Percentiles rank a stretch among this genome's conserved stretches.
phyloP scores from a whole-genome alignment of 2,888 invertebrate genomes.

The Erebia epiphron region DNA sequence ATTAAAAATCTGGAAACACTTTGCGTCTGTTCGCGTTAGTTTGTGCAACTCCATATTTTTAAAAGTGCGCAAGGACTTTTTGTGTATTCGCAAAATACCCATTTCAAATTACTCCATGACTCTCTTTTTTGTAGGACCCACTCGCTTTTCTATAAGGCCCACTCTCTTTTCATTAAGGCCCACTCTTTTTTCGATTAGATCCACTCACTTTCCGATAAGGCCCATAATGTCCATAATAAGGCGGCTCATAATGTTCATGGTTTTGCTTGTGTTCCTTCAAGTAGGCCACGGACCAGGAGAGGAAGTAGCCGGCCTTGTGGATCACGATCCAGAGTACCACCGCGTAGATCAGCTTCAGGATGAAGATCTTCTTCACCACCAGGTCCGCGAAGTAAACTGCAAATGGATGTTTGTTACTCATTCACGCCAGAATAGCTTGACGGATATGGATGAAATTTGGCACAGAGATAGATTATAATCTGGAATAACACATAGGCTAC shows the following conservation, averaged over 20 bases:
- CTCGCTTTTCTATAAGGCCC: neutral
- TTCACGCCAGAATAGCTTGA: too few species aligned
- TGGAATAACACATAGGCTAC: too few species aligned
- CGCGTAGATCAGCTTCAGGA: constrained; percentile 71
- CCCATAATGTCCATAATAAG: constrained; percentile 41
- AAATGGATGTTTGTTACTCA: constrained; percentile 28
- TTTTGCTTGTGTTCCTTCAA: constrained; percentile 66
- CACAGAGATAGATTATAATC: too few species aligned
- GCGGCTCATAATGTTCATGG: constrained; percentile 47
- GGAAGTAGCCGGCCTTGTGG: constrained; percentile 76
- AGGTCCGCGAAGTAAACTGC: constrained; percentile 73
- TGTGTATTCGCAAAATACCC: too few species aligned
- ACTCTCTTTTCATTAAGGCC: neutral
- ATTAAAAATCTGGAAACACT: too few species aligned
- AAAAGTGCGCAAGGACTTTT: too few species aligned
- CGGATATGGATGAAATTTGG: too few species aligned
- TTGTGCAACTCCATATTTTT: too few species aligned
- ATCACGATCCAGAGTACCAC: constrained; percentile 71
- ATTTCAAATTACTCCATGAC: constrained; percentile 37
- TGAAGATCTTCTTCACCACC: constrained; percentile 71
- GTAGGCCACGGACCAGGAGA: constrained; percentile 70
- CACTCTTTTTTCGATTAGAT: neutral
- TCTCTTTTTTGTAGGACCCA: constrained; percentile 40
- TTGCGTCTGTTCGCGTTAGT: too few species aligned
- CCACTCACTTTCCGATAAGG: constrained; percentile 48